Conservation (phyloP, 2,113 vertebrate genomes). For the Suncus etruscus region DNA sequence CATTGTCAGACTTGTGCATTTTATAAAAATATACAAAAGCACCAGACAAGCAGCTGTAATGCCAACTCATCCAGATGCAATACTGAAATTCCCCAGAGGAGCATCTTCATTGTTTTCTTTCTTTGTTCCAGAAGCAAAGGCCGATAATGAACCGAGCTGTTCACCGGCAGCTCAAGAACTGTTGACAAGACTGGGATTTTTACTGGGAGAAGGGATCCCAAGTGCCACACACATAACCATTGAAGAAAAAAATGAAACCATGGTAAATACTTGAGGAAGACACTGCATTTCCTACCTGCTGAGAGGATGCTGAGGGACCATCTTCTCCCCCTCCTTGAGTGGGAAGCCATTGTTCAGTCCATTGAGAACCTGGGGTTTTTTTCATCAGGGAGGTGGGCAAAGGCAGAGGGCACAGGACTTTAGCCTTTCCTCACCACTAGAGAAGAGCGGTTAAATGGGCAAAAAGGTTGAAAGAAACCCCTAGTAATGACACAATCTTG, state of each 20-base stretch:
- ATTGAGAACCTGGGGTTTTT: slow-evolving; percentile 8
- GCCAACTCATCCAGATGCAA: slow-evolving; percentile 32
- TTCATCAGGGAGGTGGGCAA: not conserved
- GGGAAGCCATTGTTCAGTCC: not conserved
- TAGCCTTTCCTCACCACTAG: slow-evolving; percentile 39
- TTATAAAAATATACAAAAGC: slow-evolving; percentile 57
- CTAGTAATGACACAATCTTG: not conserved
- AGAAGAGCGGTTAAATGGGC: not conserved
- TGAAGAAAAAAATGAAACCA: slow-evolving; percentile 96
- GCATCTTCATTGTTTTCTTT: slow-evolving; percentile 75
- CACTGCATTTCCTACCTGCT: slow-evolving; percentile 35
- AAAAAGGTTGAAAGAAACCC: slow-evolving; percentile 32
- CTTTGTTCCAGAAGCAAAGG: slow-evolving; percentile 91
- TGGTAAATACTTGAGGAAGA: slow-evolving; percentile 90
- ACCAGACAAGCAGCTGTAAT: slow-evolving; percentile 55
- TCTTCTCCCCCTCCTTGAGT: not conserved
- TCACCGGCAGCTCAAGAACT: slow-evolving; percentile 98
- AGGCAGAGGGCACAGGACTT: not conserved
- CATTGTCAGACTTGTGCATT: slow-evolving; percentile 43
- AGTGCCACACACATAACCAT: slow-evolving; percentile 94
- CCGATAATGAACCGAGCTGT: slow-evolving; percentile 93
- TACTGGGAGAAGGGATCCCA: slow-evolving; percentile 98
- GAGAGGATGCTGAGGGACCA: slow-evolving; percentile 20
- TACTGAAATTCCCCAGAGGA: slow-evolving; percentile 62
- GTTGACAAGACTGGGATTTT: slow-evolving; percentile 99